Base-by-base conservation (phyloP, 2,888 invertebrate species). In the Anarsia innoxiella region DNA sequence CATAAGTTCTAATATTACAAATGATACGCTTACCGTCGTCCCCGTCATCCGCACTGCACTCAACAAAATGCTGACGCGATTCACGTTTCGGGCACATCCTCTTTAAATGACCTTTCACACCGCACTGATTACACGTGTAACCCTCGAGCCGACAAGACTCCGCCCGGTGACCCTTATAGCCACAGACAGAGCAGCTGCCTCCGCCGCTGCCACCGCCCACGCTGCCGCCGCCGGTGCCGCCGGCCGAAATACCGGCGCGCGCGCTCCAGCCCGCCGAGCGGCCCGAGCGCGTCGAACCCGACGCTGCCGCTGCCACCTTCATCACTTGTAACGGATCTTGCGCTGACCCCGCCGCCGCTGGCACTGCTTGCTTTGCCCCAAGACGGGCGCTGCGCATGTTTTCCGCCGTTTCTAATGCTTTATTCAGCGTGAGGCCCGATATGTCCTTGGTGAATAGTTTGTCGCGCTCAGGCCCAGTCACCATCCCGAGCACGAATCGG, bases 81-180 rank as follows among this genome's bases (percentile, higher is more conserved):
- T 12, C 33, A 8, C 12, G 15, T 12, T 32, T 38, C 9, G 16
- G 19, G 23, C 42, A 39, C 39, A 39, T 23, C 1, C 37, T 25
- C 16, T 36, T 32, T 2, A 43, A 32, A 27, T 43, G 43, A 2
- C 40, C 40, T 36, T 34, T 36, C 1, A 15, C 12, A 12, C 43
- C 40, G 23, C 43, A 43, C 10, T 31, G 30, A 4, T 36, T 40
- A 14, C 43, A 40, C 16, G 29, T 36, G 31, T 40, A 40, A 15
- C 33, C 31, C 26, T 30, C 29, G 36, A 36, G 36, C 28, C 37
- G 27, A 23, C 42, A 35, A 9, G 31, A 12, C 6, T 16, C 15
- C 8, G 29, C 25, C 15, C 28, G 28, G 31, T 42, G 42, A 2
- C 37, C 31, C 2, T 2, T 6, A 19, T 31, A 37, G 11, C 37